Base-by-base conservation (phyloP, 1,140 invertebrate species). In the Coenobita brevimanus region DNA sequence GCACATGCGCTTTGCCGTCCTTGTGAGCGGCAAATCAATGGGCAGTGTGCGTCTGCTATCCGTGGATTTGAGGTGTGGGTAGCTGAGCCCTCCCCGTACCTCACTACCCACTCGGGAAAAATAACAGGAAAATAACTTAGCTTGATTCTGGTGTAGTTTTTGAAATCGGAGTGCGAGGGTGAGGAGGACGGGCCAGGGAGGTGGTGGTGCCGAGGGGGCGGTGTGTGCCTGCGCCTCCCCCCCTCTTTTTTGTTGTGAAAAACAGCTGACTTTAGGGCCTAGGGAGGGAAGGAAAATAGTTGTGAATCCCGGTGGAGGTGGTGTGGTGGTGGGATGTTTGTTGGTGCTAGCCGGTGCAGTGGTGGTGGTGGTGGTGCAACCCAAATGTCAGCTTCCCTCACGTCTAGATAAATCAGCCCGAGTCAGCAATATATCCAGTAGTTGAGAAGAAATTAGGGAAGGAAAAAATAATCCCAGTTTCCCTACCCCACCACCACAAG, bases 11-110 rank as follows among this genome's bases (percentile, higher is more conserved):
- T 80, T 73, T 80, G 69, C n/a, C 54, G 36, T 46, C 60, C 75
- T 81, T 57, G 41, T 67, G 41, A 36, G 60, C 54, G 75, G 78
- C 85, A 87, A 87, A 87, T 87, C 85, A 87, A 87, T 87, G 85
- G 85, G 75, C 76, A 87, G 85, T 87, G 85, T 87, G 85, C 85
- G 62, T 87, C 85, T 87, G 62, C 85, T 87, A 75, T 87, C 79
- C 85, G 85, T 87, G 85, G 79, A 64, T 75, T 46, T 81, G 54
- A 87, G 85, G 73, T 64, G 73, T 64, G 85, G 85, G 64, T 64
- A 76, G 67, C 64, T 36, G 85, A 30, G 85, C 60, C 54, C 76
- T 87, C 85, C 79, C 85, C 57, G 75, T 64, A 75, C 62, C 79
- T 76, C 50, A 71, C 57, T 57, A 80, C 75, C 85, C 85, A 87